phyloP scores from a whole-genome alignment of 2,113 vertebrate genomes.

The human (Homo sapiens) region DNA sequence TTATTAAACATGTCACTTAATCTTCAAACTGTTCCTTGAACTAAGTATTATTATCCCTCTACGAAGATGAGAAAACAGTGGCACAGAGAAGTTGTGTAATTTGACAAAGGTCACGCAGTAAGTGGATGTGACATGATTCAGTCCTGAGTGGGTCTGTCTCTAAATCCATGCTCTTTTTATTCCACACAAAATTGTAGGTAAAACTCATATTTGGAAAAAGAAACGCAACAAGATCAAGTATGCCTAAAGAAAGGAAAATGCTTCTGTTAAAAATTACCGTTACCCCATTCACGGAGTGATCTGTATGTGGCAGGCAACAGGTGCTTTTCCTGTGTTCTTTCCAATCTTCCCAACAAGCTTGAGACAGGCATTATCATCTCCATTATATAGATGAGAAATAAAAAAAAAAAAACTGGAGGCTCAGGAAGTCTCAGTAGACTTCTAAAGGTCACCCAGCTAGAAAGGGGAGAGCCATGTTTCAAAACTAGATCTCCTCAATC shows the following conservation, averaged over 20 bases:
- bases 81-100: not conserved
- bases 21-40: constrained; percentile 11
- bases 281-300: not conserved
- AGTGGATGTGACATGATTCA: not conserved
- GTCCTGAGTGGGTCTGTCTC: not conserved
- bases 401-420: not conserved
- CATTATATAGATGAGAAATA: not conserved
- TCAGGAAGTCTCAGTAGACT: not conserved
- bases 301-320: not conserved
- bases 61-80: constrained; percentile 8
- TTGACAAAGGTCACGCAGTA: not conserved
- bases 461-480: constrained; percentile 28
- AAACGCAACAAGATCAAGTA: constrained; percentile 34
- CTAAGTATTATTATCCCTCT: not conserved
- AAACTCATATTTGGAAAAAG: constrained; percentile 1
- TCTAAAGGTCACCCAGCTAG: not conserved
- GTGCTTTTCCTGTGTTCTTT: not conserved
- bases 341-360: not conserved
- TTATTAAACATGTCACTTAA: not conserved
- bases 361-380: not conserved
- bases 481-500: constrained; percentile 17
- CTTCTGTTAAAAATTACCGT: not conserved
- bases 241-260: not conserved
- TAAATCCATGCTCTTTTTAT: not conserved
- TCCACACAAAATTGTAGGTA: not conserved